A percentile compares a stretch with the other conserved stretches of the same genome.
Conservation (phyloP, 2,888 invertebrate genomes). For the Masnerella sp. region DNA sequence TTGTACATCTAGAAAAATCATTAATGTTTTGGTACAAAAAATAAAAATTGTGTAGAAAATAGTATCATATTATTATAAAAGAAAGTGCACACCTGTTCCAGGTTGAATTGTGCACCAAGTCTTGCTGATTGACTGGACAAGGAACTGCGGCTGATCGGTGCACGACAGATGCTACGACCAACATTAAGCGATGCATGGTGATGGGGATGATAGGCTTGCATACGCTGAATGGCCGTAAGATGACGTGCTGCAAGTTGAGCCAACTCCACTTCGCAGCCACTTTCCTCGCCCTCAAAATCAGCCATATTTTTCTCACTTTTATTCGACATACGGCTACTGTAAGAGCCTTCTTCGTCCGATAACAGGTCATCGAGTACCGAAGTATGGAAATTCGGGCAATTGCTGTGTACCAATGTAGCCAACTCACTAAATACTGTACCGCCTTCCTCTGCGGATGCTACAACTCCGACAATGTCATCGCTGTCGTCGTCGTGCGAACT, state of each 20-base stretch:
- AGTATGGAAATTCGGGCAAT: slow-evolving; percentile 71
- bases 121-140: slow-evolving; percentile 36
- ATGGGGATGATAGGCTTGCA: slow-evolving; percentile 76
- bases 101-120: slow-evolving; percentile 78
- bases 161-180: slow-evolving; percentile 70
- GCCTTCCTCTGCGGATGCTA: slow-evolving; percentile 68
- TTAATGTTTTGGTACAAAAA: too few relatives aligned
- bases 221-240: slow-evolving; percentile 72
- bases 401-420: slow-evolving; percentile 77
- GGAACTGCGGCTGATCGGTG: slow-evolving; percentile 58
- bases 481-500: slow-evolving; percentile 75
- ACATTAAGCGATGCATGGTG: slow-evolving; percentile 72
- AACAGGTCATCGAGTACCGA: slow-evolving; percentile 74
- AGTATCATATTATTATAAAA: too few relatives aligned
- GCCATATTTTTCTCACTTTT: slow-evolving; percentile 97
- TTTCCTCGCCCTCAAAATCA: slow-evolving; percentile 94
- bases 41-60: too few relatives aligned
- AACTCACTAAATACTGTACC: slow-evolving; percentile 78
- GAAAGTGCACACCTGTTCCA: slow-evolving; percentile 88
- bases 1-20: too few relatives aligned
- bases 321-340: slow-evolving; percentile 94
- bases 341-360: slow-evolving; percentile 83
- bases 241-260: slow-evolving; percentile 85
- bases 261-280: slow-evolving; percentile 91
- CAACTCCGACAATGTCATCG: slow-evolving; percentile 72